Conservation (phyloP, 1,140 invertebrate species). For the Euwallacea fornicatus region DNA sequence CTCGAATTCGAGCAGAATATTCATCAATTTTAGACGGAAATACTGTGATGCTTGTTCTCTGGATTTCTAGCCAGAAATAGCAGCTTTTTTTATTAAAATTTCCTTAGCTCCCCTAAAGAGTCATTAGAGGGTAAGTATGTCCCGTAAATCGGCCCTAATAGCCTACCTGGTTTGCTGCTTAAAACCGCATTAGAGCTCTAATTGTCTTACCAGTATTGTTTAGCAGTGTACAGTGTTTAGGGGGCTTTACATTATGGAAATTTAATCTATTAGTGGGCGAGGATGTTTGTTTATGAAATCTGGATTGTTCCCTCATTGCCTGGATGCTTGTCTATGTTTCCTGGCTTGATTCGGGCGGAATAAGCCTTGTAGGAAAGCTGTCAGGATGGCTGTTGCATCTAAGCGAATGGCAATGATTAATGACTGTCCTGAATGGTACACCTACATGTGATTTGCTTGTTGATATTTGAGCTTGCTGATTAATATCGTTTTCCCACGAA, state of each 20-base stretch:
- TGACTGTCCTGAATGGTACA: no score
- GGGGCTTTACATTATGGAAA: constrained; percentile 10
- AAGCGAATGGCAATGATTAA: no score
- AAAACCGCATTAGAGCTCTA: constrained; percentile 26
- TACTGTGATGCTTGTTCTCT: neutral
- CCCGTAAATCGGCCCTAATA: constrained; percentile 25
- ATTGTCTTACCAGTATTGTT: constrained; percentile 19
- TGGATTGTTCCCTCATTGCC: neutral
- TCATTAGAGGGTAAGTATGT: constrained; percentile 16
- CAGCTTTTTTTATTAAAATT: neutral
- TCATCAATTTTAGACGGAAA: constrained; percentile 40
- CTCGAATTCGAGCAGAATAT: constrained; percentile 38
- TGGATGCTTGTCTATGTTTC: neutral
- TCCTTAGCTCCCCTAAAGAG: neutral
- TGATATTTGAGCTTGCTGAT: no score
- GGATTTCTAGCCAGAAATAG: no score
- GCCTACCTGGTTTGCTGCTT: constrained; percentile 26
- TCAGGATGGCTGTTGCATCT: no score
- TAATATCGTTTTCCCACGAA: no score
- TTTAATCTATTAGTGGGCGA: constrained; percentile 12
- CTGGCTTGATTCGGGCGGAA: neutral
- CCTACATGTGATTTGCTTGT: no score
- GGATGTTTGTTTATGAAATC: constrained; percentile 13
- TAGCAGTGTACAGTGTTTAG: constrained; percentile 12
- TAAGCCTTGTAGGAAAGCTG: no score